Evolutionary conservation across 2,113 vertebrate genomes (phyloP).

Genomic region (Dunckerocampus dactyliophorus): DNA sequence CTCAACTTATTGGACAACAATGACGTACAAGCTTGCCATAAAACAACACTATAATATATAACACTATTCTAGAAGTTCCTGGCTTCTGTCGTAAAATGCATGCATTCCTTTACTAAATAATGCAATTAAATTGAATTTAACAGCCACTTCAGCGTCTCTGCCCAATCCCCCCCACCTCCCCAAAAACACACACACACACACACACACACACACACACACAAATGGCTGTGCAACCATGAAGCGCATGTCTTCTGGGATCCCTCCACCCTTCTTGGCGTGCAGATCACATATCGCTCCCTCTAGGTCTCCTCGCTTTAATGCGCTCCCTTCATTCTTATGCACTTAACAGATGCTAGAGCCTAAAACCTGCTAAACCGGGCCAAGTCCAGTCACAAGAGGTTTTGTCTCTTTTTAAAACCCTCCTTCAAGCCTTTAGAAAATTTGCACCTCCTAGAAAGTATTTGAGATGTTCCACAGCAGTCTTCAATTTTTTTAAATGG

Average conservation of each 20-base stretch:
- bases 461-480: not conserved
- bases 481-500: not conserved
- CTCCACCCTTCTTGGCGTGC: conserved; percentile 34
- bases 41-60: too few relatives aligned
- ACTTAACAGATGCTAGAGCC: conserved; percentile 63
- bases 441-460: too few relatives aligned
- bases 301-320: conserved; percentile 43
- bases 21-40: not conserved
- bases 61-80: not conserved
- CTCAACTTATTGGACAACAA: not conserved
- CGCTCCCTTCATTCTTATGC: conserved; percentile 44
- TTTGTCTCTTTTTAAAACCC: conserved; percentile 41
- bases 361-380: conserved; percentile 46
- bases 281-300: conserved; percentile 60
- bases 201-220: conserved; percentile 20
- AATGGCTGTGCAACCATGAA: conserved; percentile 31
- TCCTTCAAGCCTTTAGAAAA: conserved; percentile 1
- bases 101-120: not conserved
- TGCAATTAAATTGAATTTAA: not conserved
- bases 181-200: conserved; percentile 20
- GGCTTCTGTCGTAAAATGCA: not conserved
- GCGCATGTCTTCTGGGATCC: conserved; percentile 48
- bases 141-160: not conserved
- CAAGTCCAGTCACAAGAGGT: conserved; percentile 24
- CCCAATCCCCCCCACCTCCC: conserved; percentile 18